Evolutionary conservation across 2,797 vertebrate species (phyloP), one percentile per base, ranked within the genome.

Genomic region (Chaunax sp.): DNA sequence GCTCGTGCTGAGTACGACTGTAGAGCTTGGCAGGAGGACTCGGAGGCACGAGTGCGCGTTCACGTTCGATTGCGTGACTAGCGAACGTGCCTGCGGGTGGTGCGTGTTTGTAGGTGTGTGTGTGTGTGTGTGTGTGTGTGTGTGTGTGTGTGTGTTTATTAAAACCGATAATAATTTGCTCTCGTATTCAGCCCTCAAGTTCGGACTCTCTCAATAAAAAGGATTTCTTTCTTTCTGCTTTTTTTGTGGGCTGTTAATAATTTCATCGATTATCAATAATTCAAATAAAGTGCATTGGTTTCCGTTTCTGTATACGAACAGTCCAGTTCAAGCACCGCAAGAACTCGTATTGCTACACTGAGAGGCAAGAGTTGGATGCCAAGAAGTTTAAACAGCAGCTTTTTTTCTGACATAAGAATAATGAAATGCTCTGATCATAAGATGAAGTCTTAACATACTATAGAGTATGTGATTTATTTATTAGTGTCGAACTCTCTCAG

Each of bases 1-100:
- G 77, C 77, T 78, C 56, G 70, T 6, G 76, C 38, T 54, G 77
- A 69, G 79, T 45, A 87, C 89, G 90, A 91, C 89, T 14, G 38
- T 16, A 14, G 14, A 78, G 52, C 75, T 47, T 61, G 60, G 54
- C 85, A 59, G 63, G 59, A 44, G 51, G 13, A 55, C 78, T 62
- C 43, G 77, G 74, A 70, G 62, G 73, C 78, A 57, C 75, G 55
- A 28, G 60, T 44, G 59, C 40, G 71, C 37, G 57, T 40, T 53
- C 55, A 60, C 49, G 59, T 16, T 71, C 10, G 23, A 8, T 38
- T 65, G 75, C 45, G 73, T 45, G 68, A 35, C 50, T 22, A 44
- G 51, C 16, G 70, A 41, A 58, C 64, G 70, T 50, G 46, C 28
- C 23, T 14, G 41, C 6, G 25, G 20, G 41, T 3, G 23, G 40